Base-by-base conservation (phyloP, 2,888 invertebrate species). In the Coelinius sp. region DNA sequence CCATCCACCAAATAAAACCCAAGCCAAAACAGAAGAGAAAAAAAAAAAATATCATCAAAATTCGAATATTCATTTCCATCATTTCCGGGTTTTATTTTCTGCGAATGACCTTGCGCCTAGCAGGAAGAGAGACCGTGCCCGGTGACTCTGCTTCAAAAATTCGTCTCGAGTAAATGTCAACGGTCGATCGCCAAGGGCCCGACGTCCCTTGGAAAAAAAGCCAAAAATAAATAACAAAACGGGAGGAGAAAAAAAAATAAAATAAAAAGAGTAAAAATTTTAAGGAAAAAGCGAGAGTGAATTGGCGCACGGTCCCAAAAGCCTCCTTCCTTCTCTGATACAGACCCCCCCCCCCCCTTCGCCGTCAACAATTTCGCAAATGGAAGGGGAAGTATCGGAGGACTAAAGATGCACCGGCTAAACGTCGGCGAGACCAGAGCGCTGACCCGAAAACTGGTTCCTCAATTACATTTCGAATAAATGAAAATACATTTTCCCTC, bases 361-460 rank as follows among this genome's bases (percentile, higher is more conserved):
- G 38, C 44, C 62, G 31, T 67, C 14, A n/a, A n/a, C n/a, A n/a
- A n/a, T n/a, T n/a, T n/a, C n/a, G n/a, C 24, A 22, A 59, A 5
- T 7, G 56, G n/a, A 10, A 2, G 56, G 27, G 7, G 27, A 24
- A 27, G n/a, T n/a, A 53, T 46, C 59, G 17, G 56, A 63, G 46
- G 64, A 67, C 70, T 53, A 31, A 73, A 68, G 41, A 38, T 38
- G 49, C 67, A 59, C 35, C 59, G 35, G 59, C 59, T 59, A 59
- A 59, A 59, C n/a, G 25, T 59, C 35, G 59, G 59, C 27, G 35
- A 59, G 59, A 64, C 81, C 84, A 81, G 83, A 83, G 83, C 83
- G 83, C 83, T 84, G 84, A 82, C 83, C 84, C 84, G 85, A 82
- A 83, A 85, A 85, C 85, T 84, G 84, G 84, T 85, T 85, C 84